Evolutionary conservation across 2,797 vertebrate species (phyloP).

Genomic region (Molossus molossus): DNA sequence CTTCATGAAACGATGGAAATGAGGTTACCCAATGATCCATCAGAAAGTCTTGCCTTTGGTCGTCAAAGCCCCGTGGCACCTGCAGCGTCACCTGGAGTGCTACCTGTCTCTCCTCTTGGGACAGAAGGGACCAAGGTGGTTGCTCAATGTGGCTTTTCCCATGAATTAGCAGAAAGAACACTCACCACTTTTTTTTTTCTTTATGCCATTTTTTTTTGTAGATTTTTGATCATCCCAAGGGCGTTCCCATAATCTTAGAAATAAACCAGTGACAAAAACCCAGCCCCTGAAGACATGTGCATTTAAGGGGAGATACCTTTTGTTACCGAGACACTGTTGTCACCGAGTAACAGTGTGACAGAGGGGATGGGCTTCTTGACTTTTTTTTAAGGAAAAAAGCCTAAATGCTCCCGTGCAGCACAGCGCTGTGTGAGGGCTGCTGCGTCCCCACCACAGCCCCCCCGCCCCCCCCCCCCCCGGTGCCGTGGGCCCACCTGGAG

Average conservation of each 20-base stretch:
- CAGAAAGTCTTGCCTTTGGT: constrained; percentile 36
- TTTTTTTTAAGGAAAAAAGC: background rate
- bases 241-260: constrained; percentile 32
- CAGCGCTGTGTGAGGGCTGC: background rate
- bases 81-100: background rate
- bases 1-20: constrained; percentile 51
- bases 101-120: constrained; percentile 20
- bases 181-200: background rate
- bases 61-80: constrained; percentile 17
- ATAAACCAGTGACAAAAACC: constrained; percentile 18
- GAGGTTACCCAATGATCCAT: background rate
- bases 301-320: background rate
- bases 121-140: constrained; percentile 10
- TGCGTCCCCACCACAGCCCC: background rate
- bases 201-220: constrained; percentile 40
- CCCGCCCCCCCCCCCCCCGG: accelerated
- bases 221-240: background rate
- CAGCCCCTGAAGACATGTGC: background rate
- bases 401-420: background rate
- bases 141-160: constrained; percentile 53
- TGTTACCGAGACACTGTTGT: background rate
- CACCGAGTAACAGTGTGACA: background rate
- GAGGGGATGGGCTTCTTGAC: background rate
- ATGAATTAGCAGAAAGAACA: constrained; percentile 51
- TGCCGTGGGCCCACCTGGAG: background rate